These are phyloP conservation scores for Epinephelus lanceolatus DNA, from an alignment of 2,113 vertebrate genomes.

Conservation along the genomic window DNA sequence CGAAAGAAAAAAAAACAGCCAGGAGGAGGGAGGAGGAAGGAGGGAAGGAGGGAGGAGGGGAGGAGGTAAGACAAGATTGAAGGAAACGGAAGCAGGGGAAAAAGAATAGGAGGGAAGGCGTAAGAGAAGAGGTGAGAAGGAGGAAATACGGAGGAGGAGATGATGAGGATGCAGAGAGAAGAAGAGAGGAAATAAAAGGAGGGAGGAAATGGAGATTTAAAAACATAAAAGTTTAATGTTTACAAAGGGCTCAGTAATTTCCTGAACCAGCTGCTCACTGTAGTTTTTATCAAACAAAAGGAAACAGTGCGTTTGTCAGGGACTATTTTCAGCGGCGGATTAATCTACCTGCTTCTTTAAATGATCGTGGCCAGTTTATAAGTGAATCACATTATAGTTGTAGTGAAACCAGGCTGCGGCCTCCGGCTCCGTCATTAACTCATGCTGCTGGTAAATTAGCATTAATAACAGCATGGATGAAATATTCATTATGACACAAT, in stretches of 20 bases:
- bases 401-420: neutral
- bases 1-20: constrained; percentile 69
- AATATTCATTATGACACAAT: constrained; percentile 19
- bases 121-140: neutral
- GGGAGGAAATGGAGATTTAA: too few relatives aligned
- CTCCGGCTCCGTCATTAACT: neutral
- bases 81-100: neutral
- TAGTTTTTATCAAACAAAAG: neutral
- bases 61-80: neutral
- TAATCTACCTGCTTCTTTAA: neutral
- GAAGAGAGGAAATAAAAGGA: neutral
- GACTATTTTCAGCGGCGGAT: constrained; percentile 11
- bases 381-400: neutral
- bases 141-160: too few relatives aligned
- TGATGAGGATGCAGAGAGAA: too few relatives aligned
- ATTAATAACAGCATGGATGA: neutral
- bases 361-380: neutral
- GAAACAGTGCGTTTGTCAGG: neutral
- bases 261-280: too few relatives aligned
- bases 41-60: neutral
- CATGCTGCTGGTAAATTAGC: neutral
- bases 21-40: neutral
- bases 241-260: too few relatives aligned
- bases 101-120: too few relatives aligned
- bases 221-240: too few relatives aligned